Evolutionary conservation across 2,888 invertebrate genomes (phyloP), one percentile per base, ranked within the genome.

Genomic region (Lasiommata megera): DNA sequence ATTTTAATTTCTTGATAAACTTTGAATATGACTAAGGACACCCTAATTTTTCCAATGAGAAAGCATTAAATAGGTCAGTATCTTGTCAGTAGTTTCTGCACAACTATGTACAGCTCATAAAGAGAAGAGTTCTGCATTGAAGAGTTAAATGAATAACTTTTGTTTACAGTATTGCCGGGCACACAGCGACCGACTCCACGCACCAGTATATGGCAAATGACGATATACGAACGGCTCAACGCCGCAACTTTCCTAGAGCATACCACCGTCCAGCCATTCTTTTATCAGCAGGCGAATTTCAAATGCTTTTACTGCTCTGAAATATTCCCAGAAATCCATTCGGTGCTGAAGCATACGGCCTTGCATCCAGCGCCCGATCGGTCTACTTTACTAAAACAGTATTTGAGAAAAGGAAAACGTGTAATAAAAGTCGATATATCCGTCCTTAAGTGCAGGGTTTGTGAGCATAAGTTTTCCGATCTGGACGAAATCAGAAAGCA

Each of bases 201-300:
- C 56, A 84, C 87, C 36, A 88, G 88, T 69, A 70, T 87, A 41
- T 90, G 89, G 89, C 88, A 88, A 82, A 86, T 88, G 89, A 89
- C 89, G 1, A 76, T 82, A 69, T 81, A 84, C 28, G 89, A 89
- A 67, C 70, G 89, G 47, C 80, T 86, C 65, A 89, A 89, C 64
- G 89, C 88, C 7, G 88, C 89, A 0, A 84, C 83, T 0, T 86
- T 88, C 65, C 65, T 90, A 28, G 85, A 88, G 63, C 71, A 63
- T 65, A 88, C 88, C 0, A 85, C 84, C 1, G 73, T 86, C 62
- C 84, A 78, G 62, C 89, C 89, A 0, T 90, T 90, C 65, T 83
- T 79, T 72, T 89, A 87, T 58, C 86, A 88, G 41, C 88, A 89
- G 68, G 88, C 87, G 0, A 89, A 84, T 69, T 90, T 85, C 64